These are phyloP conservation scores for Lutjanus campechanus DNA, from an alignment of 2,797 vertebrate genomes.

Conservation along the genomic window DNA sequence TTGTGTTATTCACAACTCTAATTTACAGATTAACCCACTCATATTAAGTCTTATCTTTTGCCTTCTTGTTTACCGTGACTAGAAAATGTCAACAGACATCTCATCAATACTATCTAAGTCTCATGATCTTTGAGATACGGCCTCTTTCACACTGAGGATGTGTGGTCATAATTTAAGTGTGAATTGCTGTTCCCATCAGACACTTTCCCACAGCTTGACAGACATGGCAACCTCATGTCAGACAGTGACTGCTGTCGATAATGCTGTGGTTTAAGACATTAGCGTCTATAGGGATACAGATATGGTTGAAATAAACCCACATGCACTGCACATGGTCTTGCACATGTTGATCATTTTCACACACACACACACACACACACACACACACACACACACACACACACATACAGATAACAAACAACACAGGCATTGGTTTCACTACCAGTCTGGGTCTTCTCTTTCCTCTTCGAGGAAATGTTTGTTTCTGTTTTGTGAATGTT, in stretches of 20 bases:
- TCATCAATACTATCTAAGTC: not conserved
- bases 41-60: not conserved
- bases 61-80: not conserved
- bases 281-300: constrained; percentile 31
- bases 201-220: constrained; percentile 47
- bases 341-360: constrained; percentile 19
- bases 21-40: not conserved
- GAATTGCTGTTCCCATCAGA: constrained; percentile 30
- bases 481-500: not conserved
- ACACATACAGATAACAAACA: constrained; percentile 16
- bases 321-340: constrained; percentile 9
- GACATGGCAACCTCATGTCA: constrained; percentile 57
- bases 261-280: constrained; percentile 52
- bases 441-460: not conserved
- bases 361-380: not conserved
- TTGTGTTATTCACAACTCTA: not conserved
- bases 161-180: constrained; percentile 8
- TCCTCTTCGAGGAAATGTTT: constrained; percentile 4
- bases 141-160: not conserved
- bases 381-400: not conserved
- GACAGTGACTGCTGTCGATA: constrained; percentile 47
- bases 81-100: constrained; percentile 11
- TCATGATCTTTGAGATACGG: not conserved
- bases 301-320: constrained; percentile 34
- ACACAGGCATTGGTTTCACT: constrained; percentile 40